Percentiles rank a stretch among this genome's conserved stretches.
These are phyloP conservation scores for Tetrapedia diversipes DNA, from an alignment of 2,888 invertebrate species.

Conservation along the genomic window DNA sequence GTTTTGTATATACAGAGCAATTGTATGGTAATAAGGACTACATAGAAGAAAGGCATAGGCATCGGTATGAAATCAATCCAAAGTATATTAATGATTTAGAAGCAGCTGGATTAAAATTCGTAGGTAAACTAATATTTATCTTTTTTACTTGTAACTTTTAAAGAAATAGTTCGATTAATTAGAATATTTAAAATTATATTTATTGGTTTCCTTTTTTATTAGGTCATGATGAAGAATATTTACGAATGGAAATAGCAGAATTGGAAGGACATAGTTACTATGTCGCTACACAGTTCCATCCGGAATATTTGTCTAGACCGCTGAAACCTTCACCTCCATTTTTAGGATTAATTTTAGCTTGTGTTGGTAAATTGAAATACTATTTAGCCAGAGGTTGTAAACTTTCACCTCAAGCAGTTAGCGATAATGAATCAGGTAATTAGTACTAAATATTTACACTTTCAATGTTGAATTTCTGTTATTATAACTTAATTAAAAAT, in stretches of 20 bases:
- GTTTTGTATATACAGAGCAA: conserved; percentile 84
- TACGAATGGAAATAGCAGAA: conserved; percentile 97
- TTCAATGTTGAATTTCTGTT: neutral
- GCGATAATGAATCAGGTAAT: conserved; percentile 89
- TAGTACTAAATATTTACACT: neutral
- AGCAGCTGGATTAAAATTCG: conserved; percentile 93
- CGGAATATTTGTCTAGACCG: conserved; percentile 97
- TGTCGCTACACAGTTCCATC: conserved; percentile 98
- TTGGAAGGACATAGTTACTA: conserved; percentile 95
- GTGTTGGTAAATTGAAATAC: conserved; percentile 90
- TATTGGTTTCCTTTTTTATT: conserved; percentile 4
- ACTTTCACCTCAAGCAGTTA: conserved; percentile 89
- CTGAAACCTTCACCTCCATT: conserved; percentile 97
- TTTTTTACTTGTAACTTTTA: neutral
- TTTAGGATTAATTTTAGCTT: conserved; percentile 95
- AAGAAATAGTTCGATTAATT: no score
- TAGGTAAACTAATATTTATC: conserved; percentile 85
- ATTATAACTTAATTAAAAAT: neutral
- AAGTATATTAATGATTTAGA: conserved; percentile 91
- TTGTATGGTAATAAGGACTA: conserved; percentile 90
- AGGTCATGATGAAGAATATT: conserved; percentile 90
- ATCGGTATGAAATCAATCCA: conserved; percentile 98
- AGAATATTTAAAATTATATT: neutral
- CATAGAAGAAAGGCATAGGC: conserved; percentile 97
- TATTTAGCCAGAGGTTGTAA: conserved; percentile 90